A percentile compares a stretch with the other conserved stretches of the same genome.
Conservation (phyloP, 2,888 invertebrate species). For the Sphinx pinastri region DNA sequence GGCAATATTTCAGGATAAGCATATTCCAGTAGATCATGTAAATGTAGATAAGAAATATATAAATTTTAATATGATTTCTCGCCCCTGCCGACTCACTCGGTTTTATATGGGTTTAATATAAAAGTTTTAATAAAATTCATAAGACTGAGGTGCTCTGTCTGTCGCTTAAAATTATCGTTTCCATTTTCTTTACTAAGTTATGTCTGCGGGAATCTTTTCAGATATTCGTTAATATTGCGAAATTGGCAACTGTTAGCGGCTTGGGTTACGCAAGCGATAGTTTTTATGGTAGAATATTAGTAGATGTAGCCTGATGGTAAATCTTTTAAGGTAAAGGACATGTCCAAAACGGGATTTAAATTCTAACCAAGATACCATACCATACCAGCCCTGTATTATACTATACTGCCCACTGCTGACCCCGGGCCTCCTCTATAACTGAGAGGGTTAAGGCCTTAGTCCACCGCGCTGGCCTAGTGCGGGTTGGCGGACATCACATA, state of each 20-base stretch:
- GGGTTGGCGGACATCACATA: too few relatives aligned
- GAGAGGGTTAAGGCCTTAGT: too few relatives aligned
- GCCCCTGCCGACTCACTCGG: not conserved
- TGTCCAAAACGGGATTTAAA: too few relatives aligned
- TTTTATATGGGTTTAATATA: constrained; percentile 12
- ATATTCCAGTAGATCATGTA: not conserved
- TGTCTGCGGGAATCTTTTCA: not conserved
- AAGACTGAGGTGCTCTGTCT: constrained; percentile 6
- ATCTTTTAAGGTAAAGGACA: too few relatives aligned
- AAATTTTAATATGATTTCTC: not conserved
- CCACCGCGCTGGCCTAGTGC: too few relatives aligned
- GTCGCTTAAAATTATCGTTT: constrained; percentile 12
- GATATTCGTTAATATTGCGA: not conserved
- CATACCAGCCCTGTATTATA: too few relatives aligned
- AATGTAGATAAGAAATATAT: not conserved
- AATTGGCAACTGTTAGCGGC: not conserved
- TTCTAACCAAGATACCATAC: too few relatives aligned
- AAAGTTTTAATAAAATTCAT: constrained; percentile 25
- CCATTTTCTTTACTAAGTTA: constrained; percentile 10
- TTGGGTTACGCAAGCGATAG: not conserved
- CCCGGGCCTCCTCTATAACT: too few relatives aligned
- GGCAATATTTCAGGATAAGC: not conserved
- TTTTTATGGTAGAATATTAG: not conserved
- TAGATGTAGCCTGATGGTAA: too few relatives aligned
- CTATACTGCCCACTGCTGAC: too few relatives aligned